Evolutionary conservation across 2,888 invertebrate species (phyloP), one percentile per base, ranked within the genome.

Genomic region (Epirrita christyi): DNA sequence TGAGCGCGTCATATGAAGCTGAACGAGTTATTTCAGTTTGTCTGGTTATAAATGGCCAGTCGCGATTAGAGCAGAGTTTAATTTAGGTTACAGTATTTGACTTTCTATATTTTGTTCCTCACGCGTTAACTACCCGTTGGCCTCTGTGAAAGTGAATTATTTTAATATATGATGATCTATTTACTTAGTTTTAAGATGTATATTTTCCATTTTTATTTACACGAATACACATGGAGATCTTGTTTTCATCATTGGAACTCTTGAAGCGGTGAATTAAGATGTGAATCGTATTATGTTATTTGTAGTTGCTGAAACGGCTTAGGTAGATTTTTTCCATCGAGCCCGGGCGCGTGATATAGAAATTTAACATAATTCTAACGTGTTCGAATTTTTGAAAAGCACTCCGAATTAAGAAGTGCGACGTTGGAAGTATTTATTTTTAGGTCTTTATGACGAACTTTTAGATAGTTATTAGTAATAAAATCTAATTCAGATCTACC

Each of bases 31-130:
- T 29, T 42, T 41, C 13, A 40, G 6, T 44, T 44, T 14, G 27
- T n/a, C 27, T 28, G 43, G 21, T 28, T 32, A 21, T 42, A 9
- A 21, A 13, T 36, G 41, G 50, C 41, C 36, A 29, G 44, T 14
- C 32, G 46, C 34, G 15, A 34, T 41, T 45, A 46, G 41, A 48
- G 47, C 34, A 6, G 40, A 41, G 14, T 52, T 59, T 57, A 41
- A n/a, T 40, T 61, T 57, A 51, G 73, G 71, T 80, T 76, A 77
- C 87, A 86, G 86, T 88, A 88, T 88, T 86, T 80, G 76, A 81
- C 77, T 72, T 78, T 66, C 21, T 48, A 65, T 80, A 74, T 73
- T 75, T 79, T 80, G 87, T 86, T 87, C 83, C 86, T 82, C 66
- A 66, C 63, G 60, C 54, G 63, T 53, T 63, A 52, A 58, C 67